Base-by-base conservation (phyloP, 2,888 invertebrate genomes). In the Thecocarcelia acutangulata region DNA sequence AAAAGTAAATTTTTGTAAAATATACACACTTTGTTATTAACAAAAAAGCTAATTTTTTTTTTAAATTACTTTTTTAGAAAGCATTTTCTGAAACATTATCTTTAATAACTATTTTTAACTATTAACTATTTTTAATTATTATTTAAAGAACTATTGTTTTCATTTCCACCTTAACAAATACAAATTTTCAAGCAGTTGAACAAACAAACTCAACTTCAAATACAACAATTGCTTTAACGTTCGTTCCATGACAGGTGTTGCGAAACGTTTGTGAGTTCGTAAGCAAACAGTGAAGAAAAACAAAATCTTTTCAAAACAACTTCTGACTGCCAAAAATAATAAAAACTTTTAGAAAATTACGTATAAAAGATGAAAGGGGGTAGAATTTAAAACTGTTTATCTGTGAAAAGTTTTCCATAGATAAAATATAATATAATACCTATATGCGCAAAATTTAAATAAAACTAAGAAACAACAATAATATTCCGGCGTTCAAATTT, bases 181-280 rank as follows among this genome's bases (percentile, higher is more conserved):
- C 19, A 63, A 50, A 9, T 42, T 50, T 28, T 54, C 6, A n/a
- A 6, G 15, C 19, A 33, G 19, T 17, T 1, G 42, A 42, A 40
- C n/a, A 1, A 19, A 58, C 2, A 59, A 42, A 0, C 37, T 15
- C 12, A 46, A 24, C 21, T 48, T 33, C 24, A 52, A 56, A 17
- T 40, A 64, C 70, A 52, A 42, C 66, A 66, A 68, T 76, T 58
- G 50, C 61, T 24, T 76, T 61, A 42, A 81, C 50, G 50, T 77
- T 77, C 50, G 50, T 77, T 77, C 50, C 46, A 68, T 46, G 48
- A 33, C 81, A 81, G 73, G 81, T 76, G 80, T 63, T 52, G 42
- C 11, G n/a, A 76, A 76, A 56, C 56, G 76, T 81, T 72, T 66
- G 80, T 68, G n/a, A 73, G 33, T 42, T 64, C 13, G 17, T 56